A percentile compares a stretch with the other conserved stretches of the same genome.
These are phyloP conservation scores for Lordiphosa fenestrarum DNA, from an alignment of 2,888 invertebrate species.

Conservation along the genomic window DNA sequence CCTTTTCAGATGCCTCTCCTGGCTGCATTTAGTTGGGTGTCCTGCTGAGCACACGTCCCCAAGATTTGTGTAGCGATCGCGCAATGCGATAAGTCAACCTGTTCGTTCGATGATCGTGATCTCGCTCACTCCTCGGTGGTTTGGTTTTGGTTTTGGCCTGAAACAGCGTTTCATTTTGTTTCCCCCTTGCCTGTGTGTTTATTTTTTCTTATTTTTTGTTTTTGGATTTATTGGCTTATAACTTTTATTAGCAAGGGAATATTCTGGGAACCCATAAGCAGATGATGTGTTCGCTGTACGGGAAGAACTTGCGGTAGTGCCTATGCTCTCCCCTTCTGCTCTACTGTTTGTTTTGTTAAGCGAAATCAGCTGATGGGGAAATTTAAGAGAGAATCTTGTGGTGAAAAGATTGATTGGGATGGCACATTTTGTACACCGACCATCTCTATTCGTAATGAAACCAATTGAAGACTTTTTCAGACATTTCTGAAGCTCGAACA, in stretches of 20 bases:
- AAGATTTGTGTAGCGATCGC: constrained; percentile 73
- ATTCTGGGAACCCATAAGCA: constrained; percentile 59
- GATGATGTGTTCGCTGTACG: constrained; percentile 10
- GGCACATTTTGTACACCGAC: too few species aligned
- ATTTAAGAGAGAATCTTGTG: background rate
- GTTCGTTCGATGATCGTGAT: constrained; percentile 40
- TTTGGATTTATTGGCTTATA: constrained; percentile 73
- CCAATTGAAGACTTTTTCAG: too few species aligned
- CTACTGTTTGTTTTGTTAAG: background rate
- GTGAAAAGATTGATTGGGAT: background rate
- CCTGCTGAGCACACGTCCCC: constrained; percentile 72
- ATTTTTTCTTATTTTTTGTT: constrained; percentile 50
- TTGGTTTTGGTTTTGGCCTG: constrained; percentile 22
- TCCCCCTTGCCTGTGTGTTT: constrained; percentile 26
- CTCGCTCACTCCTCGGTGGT: constrained; percentile 13
- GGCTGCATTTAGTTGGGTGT: constrained; percentile 71
- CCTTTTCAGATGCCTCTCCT: constrained; percentile 72
- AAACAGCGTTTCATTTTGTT: constrained; percentile 56
- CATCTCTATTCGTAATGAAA: too few species aligned
- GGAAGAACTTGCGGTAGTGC: background rate
- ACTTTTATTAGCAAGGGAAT: constrained; percentile 72
- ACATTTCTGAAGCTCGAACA: too few species aligned
- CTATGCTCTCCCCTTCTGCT: background rate
- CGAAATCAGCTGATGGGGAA: constrained; percentile 2
- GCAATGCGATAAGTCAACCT: constrained; percentile 75